Percentiles rank a stretch among this genome's conserved stretches.
Conservation (phyloP, 2,113 vertebrate genomes). For the human region GRCh38 chr3:58395001-58395500, state of each 20-base stretch:
- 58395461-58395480: background rate
- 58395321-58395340: background rate
- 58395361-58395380: background rate
- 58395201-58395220: conserved; percentile 1
- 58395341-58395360: background rate
- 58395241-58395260: conserved; percentile 19
- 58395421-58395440: background rate
- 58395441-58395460: background rate
- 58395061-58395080: conserved; percentile 95
- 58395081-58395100: conserved; percentile 96
- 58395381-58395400: background rate
- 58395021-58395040: conserved; percentile 94
- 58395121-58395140: background rate
- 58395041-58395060: conserved; percentile 93
- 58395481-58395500: background rate
- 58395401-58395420: background rate
- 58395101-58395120: conserved; percentile 85
- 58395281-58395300: background rate
- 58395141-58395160: background rate
- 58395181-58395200: background rate
- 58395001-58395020: conserved; percentile 92
- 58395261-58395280: conserved; percentile 1
- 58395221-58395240: conserved; percentile 40
- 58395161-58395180: background rate
- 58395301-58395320: background rate